phyloP scores from a whole-genome alignment of 2,888 invertebrate species.

The Apeira syringaria region DNA sequence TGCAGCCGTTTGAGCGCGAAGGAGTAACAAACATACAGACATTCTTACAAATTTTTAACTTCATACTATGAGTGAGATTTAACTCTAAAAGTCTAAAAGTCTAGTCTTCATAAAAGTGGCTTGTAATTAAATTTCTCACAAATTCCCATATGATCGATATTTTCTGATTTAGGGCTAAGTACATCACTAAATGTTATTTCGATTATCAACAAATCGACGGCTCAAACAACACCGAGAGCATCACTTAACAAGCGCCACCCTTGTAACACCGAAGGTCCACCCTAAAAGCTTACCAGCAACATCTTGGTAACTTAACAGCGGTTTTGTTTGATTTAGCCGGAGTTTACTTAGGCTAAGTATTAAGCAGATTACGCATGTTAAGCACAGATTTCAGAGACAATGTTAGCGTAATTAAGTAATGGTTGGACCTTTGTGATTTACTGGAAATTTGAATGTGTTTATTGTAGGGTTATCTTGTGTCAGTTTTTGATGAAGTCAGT shows the following conservation, averaged over 20 bases:
- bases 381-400: slow-evolving; percentile 17
- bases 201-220: slow-evolving; percentile 4
- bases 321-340: slow-evolving; percentile 37
- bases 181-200: no score
- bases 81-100: no score
- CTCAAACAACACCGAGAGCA: slow-evolving; percentile 3
- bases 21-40: no score
- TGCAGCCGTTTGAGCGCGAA: no score
- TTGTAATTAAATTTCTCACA: no score
- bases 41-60: no score
- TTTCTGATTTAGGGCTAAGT: no score
- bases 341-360: slow-evolving; percentile 37
- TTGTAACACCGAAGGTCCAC: slow-evolving; percentile 22
- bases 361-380: slow-evolving; percentile 22
- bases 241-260: slow-evolving; percentile 14
- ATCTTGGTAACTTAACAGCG: slow-evolving; percentile 29
- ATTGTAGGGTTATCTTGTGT: slow-evolving; percentile 1
- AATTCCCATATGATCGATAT: no score
- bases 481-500: neutral
- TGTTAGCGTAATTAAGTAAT: slow-evolving; percentile 22
- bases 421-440: slow-evolving; percentile 13
- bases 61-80: no score
- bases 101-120: no score
- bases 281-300: slow-evolving; percentile 18
- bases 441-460: slow-evolving; percentile 2